Base-by-base conservation (phyloP, 2,797 vertebrate genomes). In the Bradypus variegatus region DNA sequence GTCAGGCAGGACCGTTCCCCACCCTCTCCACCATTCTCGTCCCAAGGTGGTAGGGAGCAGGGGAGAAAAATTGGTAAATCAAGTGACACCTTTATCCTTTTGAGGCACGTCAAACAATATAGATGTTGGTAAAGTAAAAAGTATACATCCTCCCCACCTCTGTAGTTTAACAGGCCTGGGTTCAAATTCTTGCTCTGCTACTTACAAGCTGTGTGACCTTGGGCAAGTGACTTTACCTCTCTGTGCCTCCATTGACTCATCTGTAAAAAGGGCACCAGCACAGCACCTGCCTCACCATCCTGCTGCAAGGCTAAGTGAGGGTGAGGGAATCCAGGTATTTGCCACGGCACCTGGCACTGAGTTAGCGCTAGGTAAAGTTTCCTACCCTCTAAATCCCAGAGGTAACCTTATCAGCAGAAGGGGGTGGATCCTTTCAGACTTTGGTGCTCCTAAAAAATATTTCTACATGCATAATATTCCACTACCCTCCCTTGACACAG, bases 391-490 rank as follows among this genome's bases (percentile, higher is more conserved):
- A 25, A n/a, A 70, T 33, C 69, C 55, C 70, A 55, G 88, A 18
- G 11, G 36, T 11, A 7, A 14, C 38, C 72, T 3, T 11, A 19
- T 8, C 25, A 45, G 77, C 60, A 77, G 65, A 19, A 4, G 2
- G 33, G 21, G 45, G 3, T 3, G 0, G 6, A 1, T 4, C 15
- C 65, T 41, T 80, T n/a, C 77, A 36, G 73, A 55, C 5, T 2
- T 86, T 2, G 7, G 9, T 7, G 84, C 27, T 16, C 60, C 80
- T 76, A 16, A 36, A 36, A 38, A 55, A 38, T 13, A 33, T 21
- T 41, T 0, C 7, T 5, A 21, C 27, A 2, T 0, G 10, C 16
- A 0, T 4, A 10, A 50, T 15, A 8, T 48, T 67, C 91, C 36
- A 6, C 12, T 36, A 21, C 67, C n/a, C 31, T 69, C 45, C 31